These are phyloP conservation scores for Sialis lutaria DNA, from an alignment of 2,888 invertebrate species.

Conservation along the genomic window DNA sequence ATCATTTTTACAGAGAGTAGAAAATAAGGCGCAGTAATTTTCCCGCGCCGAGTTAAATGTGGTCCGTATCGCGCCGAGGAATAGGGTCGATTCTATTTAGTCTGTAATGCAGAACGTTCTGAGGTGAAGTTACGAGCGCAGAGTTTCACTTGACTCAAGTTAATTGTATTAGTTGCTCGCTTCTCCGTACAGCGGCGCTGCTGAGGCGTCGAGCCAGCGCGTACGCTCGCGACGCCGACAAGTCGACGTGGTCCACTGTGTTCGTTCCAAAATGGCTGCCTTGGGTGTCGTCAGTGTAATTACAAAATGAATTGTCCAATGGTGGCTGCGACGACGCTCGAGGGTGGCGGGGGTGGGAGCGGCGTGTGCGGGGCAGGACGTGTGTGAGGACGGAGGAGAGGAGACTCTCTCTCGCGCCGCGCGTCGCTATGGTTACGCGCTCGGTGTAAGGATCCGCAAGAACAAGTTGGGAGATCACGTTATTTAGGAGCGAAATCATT, in stretches of 20 bases:
- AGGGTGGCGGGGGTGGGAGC: slow-evolving; percentile 29
- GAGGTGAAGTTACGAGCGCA: slow-evolving; percentile 26
- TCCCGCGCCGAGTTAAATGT: neutral
- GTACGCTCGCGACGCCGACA: neutral
- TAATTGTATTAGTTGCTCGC: slow-evolving; percentile 31
- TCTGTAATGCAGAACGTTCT: slow-evolving; percentile 6
- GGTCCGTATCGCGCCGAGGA: neutral
- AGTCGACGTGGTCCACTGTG: slow-evolving; percentile 21
- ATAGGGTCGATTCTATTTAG: neutral
- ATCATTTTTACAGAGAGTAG: too few species aligned
- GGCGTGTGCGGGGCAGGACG: slow-evolving; percentile 21
- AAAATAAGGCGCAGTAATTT: too few species aligned
- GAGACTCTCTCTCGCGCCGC: neutral
- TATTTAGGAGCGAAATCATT: too few species aligned
- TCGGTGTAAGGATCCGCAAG: neutral
- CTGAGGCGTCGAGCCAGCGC: neutral
- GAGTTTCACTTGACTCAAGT: slow-evolving; percentile 31
- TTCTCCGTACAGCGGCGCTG: slow-evolving; percentile 15
- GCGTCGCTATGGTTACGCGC: neutral
- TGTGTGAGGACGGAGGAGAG: slow-evolving; percentile 15
- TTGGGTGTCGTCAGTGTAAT: slow-evolving; percentile 33
- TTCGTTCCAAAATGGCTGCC: slow-evolving; percentile 31
- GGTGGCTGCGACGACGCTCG: slow-evolving; percentile 29
- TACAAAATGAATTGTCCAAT: slow-evolving; percentile 33
- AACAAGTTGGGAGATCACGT: neutral